Percentiles rank a stretch among this genome's conserved stretches.
These are phyloP conservation scores for Calliopsis andreniformis DNA, from an alignment of 1,140 invertebrate genomes.

Conservation along the genomic window DNA sequence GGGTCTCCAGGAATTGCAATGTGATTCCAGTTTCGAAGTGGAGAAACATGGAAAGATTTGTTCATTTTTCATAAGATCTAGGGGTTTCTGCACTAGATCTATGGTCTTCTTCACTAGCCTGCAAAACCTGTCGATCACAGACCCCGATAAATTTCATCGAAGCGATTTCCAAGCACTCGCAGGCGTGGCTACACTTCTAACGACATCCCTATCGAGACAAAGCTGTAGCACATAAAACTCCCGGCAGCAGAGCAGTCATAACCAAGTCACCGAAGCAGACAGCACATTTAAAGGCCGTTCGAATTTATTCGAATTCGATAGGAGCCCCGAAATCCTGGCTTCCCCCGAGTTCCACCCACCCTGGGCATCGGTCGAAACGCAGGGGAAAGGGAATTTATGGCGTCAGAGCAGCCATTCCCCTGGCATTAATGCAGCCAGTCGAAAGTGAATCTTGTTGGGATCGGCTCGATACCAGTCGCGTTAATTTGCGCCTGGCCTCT, in stretches of 20 bases:
- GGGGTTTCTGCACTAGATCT: conserved; percentile 1
- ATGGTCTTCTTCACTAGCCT: conserved; percentile 34
- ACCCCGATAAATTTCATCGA: conserved; percentile 12
- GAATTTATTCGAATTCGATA: conserved; percentile 14
- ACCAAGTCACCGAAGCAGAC: neutral
- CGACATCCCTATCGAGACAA: too few relatives aligned
- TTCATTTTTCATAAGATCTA: too few relatives aligned
- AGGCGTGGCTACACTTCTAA: conserved; percentile 30
- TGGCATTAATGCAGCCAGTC: conserved; percentile 10
- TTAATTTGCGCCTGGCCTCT: conserved; percentile 27
- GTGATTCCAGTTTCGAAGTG: too few relatives aligned
- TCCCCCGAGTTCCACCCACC: too few relatives aligned
- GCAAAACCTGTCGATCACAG: conserved; percentile 45
- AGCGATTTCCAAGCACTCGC: conserved; percentile 28
- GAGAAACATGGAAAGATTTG: too few relatives aligned
- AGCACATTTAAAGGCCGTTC: neutral
- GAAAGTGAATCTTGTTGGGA: conserved; percentile 41
- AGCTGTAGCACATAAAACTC: too few relatives aligned
- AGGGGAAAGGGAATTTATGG: conserved; percentile 31
- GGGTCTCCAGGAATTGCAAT: too few relatives aligned
- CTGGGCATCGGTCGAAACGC: too few relatives aligned
- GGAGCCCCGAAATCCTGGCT: neutral
- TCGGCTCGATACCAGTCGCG: conserved; percentile 1
- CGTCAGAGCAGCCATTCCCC: neutral
- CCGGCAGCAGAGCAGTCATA: too few relatives aligned